These are phyloP conservation scores for Drosophila rhopaloa DNA, from an alignment of 1,140 invertebrate genomes.

Conservation along the genomic window DNA sequence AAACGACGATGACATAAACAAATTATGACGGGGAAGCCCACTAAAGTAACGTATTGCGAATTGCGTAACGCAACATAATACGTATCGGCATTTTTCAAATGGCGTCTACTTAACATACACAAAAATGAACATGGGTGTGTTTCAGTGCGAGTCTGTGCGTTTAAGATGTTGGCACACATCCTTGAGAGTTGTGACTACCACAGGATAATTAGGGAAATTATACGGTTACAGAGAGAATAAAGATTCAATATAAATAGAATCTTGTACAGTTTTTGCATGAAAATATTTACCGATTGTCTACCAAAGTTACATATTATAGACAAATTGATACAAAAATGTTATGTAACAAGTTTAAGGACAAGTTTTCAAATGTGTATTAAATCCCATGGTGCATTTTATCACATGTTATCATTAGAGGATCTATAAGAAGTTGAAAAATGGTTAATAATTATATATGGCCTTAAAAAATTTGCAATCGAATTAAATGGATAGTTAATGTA, in stretches of 20 bases:
- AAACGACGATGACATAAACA: conserved; percentile 44
- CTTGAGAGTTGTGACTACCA: conserved; percentile 21
- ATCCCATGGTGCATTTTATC: conserved; percentile 1
- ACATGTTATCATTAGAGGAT: conserved; percentile 6
- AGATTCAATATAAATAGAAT: too few species aligned
- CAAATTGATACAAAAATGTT: background rate
- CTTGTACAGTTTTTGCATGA: background rate
- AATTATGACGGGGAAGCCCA: conserved; percentile 65
- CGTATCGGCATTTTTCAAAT: conserved; percentile 78
- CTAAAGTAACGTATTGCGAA: conserved; percentile 56
- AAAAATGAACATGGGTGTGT: conserved; percentile 40
- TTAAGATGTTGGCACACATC: conserved; percentile 9
- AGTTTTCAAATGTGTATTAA: background rate
- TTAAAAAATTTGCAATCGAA: background rate
- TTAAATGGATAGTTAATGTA: too few species aligned
- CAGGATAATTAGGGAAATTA: background rate
- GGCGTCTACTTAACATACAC: conserved; percentile 53
- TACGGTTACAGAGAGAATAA: background rate
- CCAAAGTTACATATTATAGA: background rate
- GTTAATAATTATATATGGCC: background rate
- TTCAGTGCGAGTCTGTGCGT: conserved; percentile 30
- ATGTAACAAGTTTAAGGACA: background rate
- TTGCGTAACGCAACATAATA: conserved; percentile 59
- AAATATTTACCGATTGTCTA: background rate
- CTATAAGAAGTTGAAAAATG: background rate